Percentiles rank a stretch among this genome's conserved stretches.
Conservation (phyloP, 2,888 invertebrate genomes). For the Tachystola acroxantha region DNA sequence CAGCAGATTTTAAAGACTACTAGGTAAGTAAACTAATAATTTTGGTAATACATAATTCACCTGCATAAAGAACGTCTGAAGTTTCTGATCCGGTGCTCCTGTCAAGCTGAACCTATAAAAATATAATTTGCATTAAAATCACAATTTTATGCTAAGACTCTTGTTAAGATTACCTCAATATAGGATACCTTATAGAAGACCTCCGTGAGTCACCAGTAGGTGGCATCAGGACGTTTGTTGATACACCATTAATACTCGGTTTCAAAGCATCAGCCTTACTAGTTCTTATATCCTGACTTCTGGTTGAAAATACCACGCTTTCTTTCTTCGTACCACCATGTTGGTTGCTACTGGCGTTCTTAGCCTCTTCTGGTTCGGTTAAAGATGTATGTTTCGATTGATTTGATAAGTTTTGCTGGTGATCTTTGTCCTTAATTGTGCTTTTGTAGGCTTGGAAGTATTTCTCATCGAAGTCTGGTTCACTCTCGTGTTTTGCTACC, state of each 20-base stretch:
- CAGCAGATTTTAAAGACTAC: too few species aligned
- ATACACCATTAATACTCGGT: not conserved
- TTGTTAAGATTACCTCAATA: too few species aligned
- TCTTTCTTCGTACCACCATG: not conserved
- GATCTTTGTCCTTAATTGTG: not conserved
- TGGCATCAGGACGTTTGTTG: not conserved
- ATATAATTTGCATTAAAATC: too few species aligned
- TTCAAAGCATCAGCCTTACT: not conserved
- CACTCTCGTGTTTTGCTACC: conserved; percentile 46
- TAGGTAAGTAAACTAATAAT: too few species aligned
- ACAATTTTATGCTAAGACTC: too few species aligned
- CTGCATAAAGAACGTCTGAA: not conserved
- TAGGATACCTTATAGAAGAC: not conserved
- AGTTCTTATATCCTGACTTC: not conserved
- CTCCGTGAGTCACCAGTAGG: not conserved
- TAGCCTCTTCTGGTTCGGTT: too few species aligned
- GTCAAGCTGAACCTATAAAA: too few species aligned
- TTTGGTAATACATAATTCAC: not conserved
- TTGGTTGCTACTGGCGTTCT: too few species aligned
- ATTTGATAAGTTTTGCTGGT: too few species aligned
- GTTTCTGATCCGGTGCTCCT: not conserved
- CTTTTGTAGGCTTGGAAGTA: conserved; percentile 24
- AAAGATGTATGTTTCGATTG: too few species aligned
- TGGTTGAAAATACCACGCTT: not conserved
- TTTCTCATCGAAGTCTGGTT: conserved; percentile 61